Conservation (phyloP, 2,888 invertebrate species). For the Leptinotarsa rubiginosa region DNA sequence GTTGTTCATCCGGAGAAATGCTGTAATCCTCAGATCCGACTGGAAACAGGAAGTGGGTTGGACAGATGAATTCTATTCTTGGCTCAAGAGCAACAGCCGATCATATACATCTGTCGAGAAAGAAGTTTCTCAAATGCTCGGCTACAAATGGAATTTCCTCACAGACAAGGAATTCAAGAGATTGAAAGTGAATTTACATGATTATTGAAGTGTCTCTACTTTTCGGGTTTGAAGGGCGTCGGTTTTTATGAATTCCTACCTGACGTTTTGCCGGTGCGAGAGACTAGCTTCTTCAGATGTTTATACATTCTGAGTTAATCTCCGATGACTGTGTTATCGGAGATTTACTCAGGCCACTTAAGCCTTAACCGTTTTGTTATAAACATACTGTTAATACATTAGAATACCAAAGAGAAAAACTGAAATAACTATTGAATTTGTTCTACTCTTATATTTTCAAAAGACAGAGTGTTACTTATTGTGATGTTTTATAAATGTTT, state of each 20-base stretch:
- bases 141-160: conserved; percentile 76
- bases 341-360: too few relatives aligned
- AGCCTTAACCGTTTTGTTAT: too few relatives aligned
- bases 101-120: conserved; percentile 75
- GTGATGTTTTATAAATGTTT: not conserved
- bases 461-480: too few relatives aligned
- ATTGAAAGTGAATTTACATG: conserved; percentile 63
- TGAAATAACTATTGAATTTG: too few relatives aligned
- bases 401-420: not conserved
- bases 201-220: conserved; percentile 38
- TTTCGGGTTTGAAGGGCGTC: too few relatives aligned
- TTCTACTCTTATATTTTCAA: too few relatives aligned
- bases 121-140: conserved; percentile 78
- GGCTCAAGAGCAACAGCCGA: conserved; percentile 73
- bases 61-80: conserved; percentile 75
- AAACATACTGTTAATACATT: not conserved
- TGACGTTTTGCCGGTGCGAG: too few relatives aligned
- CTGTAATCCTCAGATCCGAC: conserved; percentile 76
- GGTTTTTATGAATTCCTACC: too few relatives aligned
- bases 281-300: too few relatives aligned
- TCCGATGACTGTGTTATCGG: too few relatives aligned
- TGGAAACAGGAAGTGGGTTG: conserved; percentile 78
- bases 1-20: conserved; percentile 78
- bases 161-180: conserved; percentile 74
- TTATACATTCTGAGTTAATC: too few relatives aligned